phyloP scores from a whole-genome alignment of 2,797 vertebrate species.

The Lerista edwardsae region DNA sequence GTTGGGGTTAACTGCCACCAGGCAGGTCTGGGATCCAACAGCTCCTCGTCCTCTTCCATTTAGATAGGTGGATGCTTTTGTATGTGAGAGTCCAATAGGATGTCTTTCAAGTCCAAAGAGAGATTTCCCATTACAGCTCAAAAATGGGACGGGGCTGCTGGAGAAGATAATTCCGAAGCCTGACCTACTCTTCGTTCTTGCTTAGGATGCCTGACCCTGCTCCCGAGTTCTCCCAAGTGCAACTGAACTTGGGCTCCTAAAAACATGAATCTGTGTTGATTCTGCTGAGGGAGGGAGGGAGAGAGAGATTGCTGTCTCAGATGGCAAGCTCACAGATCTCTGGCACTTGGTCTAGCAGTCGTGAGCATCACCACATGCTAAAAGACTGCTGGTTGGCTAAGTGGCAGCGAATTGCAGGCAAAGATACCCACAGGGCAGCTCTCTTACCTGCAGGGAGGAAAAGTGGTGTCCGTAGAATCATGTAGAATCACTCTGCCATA shows the following conservation, averaged over 20 bases:
- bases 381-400: too few species aligned
- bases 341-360: not conserved
- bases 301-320: not conserved
- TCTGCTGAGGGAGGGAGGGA: too few species aligned
- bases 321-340: not conserved
- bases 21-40: not conserved
- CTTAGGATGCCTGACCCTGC: not conserved
- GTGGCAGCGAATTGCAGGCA: not conserved
- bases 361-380: not conserved
- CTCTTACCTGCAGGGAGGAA: not conserved
- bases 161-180: not conserved
- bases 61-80: rapidly evolving
- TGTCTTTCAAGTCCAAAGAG: not conserved
- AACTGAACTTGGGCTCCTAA: not conserved
- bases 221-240: not conserved
- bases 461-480: too few species aligned
- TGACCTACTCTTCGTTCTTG: rapidly evolving
- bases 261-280: not conserved
- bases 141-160: not conserved
- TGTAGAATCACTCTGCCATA: not conserved
- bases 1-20: not conserved
- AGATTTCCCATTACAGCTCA: rapidly evolving
- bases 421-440: too few species aligned
- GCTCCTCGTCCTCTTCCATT: not conserved
- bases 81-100: not conserved